Conservation (phyloP, 2,888 invertebrate species). For the Cantharis rufa region DNA sequence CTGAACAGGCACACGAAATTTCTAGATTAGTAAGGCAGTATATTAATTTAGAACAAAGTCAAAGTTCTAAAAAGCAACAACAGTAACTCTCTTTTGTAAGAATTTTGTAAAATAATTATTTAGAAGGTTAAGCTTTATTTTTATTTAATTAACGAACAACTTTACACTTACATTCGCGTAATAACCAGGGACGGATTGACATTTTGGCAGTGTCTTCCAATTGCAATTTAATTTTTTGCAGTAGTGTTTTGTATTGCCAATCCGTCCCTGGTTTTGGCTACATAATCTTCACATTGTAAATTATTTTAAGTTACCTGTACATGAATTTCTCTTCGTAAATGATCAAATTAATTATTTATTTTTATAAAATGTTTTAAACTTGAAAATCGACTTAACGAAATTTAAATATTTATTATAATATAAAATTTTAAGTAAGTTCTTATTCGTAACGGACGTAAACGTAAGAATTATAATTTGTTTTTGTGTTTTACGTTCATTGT, state of each 20-base stretch:
- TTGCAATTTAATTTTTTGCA: not conserved
- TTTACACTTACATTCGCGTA: not conserved
- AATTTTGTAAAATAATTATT: not conserved
- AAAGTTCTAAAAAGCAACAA: constrained; percentile 36
- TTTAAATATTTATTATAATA: not conserved
- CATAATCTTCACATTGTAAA: not conserved
- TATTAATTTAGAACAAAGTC: constrained; percentile 83
- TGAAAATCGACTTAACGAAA: not conserved
- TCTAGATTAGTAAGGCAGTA: constrained; percentile 95
- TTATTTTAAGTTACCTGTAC: not conserved
- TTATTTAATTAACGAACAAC: not conserved
- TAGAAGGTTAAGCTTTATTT: not conserved
- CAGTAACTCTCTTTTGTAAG: not conserved
- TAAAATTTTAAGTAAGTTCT: not conserved
- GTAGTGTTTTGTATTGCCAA: not conserved
- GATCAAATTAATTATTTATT: not conserved
- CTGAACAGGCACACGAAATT: constrained; percentile 97
- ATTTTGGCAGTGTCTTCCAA: not conserved
- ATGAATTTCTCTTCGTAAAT: not conserved
- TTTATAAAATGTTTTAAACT: not conserved
- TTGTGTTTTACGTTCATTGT: too few species aligned
- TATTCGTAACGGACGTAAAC: too few species aligned
- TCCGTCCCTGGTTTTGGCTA: not conserved
- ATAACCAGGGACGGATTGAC: not conserved
- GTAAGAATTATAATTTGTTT: too few species aligned